Evolutionary conservation across 2,888 invertebrate species (phyloP).

Genomic region (Phasia obesa): DNA sequence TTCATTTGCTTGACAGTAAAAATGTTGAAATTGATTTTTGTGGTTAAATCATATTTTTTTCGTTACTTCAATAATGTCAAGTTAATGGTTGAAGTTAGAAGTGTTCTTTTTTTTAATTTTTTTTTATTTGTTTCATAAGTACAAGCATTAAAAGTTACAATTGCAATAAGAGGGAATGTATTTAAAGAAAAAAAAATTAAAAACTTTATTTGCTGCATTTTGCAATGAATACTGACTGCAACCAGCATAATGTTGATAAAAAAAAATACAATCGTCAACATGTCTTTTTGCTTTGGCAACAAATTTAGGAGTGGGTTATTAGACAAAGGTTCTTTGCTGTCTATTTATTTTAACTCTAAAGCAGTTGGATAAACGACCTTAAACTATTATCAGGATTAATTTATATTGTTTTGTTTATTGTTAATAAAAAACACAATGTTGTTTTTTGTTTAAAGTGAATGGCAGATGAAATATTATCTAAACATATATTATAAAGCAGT

Average conservation of each 20-base stretch:
- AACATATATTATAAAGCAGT: not conserved
- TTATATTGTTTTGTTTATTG: slow-evolving; percentile 6
- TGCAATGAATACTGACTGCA: not conserved
- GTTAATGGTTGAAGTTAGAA: slow-evolving; percentile 31
- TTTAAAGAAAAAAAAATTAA: no score
- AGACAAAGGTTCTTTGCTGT: slow-evolving; percentile 38
- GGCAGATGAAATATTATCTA: slow-evolving; percentile 10
- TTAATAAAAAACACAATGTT: not conserved
- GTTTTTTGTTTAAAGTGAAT: slow-evolving; percentile 1
- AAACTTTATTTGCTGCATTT: no score
- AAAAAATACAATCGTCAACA: slow-evolving; percentile 36
- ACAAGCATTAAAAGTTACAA: not conserved
- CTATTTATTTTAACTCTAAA: not conserved
- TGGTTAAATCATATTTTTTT: slow-evolving; percentile 66
- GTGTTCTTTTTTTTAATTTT: no score
- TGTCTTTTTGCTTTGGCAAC: slow-evolving; percentile 16
- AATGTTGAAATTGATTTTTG: slow-evolving; percentile 65
- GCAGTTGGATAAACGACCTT: slow-evolving; percentile 13
- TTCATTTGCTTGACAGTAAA: slow-evolving; percentile 35
- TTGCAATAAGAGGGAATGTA: not conserved
- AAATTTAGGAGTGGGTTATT: slow-evolving; percentile 47
- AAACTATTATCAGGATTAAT: slow-evolving; percentile 3
- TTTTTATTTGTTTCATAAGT: not conserved
- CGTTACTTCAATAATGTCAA: slow-evolving; percentile 64
- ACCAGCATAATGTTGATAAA: slow-evolving; percentile 11